Percentiles rank a stretch among this genome's conserved stretches.
Conservation (phyloP, 2,113 vertebrate species). For the Dipodomys spectabilis region DNA sequence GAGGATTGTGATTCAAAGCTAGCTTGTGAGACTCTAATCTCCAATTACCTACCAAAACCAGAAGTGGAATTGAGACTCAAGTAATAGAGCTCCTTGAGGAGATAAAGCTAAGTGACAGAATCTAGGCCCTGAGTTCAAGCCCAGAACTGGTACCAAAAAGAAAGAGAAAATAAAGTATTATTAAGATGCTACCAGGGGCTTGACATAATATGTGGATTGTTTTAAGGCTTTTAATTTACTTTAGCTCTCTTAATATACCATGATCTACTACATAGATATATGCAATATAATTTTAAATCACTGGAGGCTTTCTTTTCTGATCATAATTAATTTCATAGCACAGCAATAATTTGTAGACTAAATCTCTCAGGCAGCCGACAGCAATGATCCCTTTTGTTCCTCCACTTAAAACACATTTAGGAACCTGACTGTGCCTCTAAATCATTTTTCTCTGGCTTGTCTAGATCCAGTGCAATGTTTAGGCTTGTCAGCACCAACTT, state of each 20-base stretch:
- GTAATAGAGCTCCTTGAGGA: no score
- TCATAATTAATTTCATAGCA: slow-evolving; percentile 64
- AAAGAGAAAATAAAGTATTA: not conserved
- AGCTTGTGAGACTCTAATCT: no score
- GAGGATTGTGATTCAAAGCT: no score
- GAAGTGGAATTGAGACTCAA: no score
- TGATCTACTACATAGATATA: slow-evolving; percentile 63
- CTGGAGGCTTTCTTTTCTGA: slow-evolving; percentile 59
- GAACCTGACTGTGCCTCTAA: not conserved
- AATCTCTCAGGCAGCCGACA: slow-evolving; percentile 41
- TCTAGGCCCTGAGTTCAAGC: no score
- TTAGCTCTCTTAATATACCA: slow-evolving; percentile 57
- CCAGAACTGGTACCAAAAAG: no score
- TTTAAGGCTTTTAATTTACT: slow-evolving; percentile 75
- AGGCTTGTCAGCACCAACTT: not conserved
- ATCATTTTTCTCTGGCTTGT: not conserved
- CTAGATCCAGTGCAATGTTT: not conserved
- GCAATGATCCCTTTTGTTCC: not conserved
- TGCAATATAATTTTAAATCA: slow-evolving; percentile 69
- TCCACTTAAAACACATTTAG: slow-evolving; percentile 35
- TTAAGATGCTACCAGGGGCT: slow-evolving; percentile 45
- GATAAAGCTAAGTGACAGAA: no score
- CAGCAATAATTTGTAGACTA: slow-evolving; percentile 56
- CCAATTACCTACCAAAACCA: no score
- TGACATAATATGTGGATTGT: slow-evolving; percentile 64